These are phyloP conservation scores for Caligus rogercresseyi DNA, from an alignment of 1,140 invertebrate species.

Conservation along the genomic window DNA sequence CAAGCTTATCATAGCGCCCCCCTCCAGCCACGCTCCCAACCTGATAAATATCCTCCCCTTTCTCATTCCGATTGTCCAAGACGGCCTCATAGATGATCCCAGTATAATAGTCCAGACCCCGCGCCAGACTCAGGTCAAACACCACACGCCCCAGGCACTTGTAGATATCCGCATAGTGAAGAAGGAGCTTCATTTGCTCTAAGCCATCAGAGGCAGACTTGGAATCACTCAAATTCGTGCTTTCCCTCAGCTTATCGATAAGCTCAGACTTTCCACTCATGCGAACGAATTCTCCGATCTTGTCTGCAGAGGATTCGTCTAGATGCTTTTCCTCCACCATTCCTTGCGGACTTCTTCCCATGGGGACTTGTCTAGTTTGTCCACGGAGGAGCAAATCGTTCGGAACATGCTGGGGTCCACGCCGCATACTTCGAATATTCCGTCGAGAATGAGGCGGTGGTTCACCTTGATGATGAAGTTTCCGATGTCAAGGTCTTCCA, in stretches of 20 bases:
- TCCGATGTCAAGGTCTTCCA: constrained; percentile 60
- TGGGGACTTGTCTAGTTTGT: constrained; percentile 90
- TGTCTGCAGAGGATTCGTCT: constrained; percentile 54
- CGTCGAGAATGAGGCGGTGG: constrained; percentile 80
- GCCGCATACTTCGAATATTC: constrained; percentile 89
- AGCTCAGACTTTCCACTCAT: constrained; percentile 54
- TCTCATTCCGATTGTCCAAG: constrained; percentile 22
- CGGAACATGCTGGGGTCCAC: constrained; percentile 75
- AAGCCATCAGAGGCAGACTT: constrained; percentile 36
- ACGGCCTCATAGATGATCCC: constrained; percentile 93
- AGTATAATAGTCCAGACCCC: constrained; percentile 98
- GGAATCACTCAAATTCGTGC: constrained; percentile 23
- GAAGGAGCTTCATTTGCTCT: constrained; percentile 58
- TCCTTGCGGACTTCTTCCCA: constrained; percentile 90
- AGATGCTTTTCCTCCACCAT: constrained; percentile 89
- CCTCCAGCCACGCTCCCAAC: constrained; percentile 94
- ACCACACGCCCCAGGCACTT: constrained; percentile 53
- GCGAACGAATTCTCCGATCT: constrained; percentile 76
- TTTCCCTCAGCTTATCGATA: constrained; percentile 42
- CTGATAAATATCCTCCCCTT: constrained; percentile 38
- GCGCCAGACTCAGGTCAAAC: constrained; percentile 88
- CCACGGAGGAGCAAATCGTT: constrained; percentile 88
- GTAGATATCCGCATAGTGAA: constrained; percentile 66
- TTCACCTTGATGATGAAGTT: constrained; percentile 86
- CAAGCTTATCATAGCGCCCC: constrained; percentile 91